Evolutionary conservation across 30 jellyfish, hydroid and myxozoan genomes (phyloP).

Genomic region (Hydractinia echinata): DNA sequence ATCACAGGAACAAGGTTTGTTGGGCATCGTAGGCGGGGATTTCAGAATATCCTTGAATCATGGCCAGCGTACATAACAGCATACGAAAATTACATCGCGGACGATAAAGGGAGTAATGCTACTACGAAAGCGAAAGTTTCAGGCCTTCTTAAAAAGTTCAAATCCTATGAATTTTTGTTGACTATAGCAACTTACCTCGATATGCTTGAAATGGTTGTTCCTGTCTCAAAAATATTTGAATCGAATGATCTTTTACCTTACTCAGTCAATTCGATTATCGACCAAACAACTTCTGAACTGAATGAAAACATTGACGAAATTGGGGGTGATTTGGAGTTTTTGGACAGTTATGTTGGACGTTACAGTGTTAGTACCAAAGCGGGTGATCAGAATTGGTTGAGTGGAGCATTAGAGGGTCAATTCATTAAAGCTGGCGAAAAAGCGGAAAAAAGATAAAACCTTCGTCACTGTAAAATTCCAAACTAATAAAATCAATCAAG

Average conservation of each 20-base stretch:
- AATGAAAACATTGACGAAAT: slow-evolving; percentile 21
- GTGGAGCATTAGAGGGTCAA: slow-evolving; percentile 1
- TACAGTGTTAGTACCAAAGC: not conserved
- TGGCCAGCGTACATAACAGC: slow-evolving; percentile 53
- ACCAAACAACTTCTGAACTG: slow-evolving; percentile 14
- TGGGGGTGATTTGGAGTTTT: slow-evolving; percentile 14
- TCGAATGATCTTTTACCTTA: slow-evolving; percentile 40
- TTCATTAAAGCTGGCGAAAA: slow-evolving; percentile 37
- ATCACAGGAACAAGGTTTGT: slow-evolving; percentile 39
- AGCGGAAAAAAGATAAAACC: slow-evolving; percentile 20
- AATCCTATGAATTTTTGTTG: no score
- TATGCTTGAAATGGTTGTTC: slow-evolving; percentile 39
- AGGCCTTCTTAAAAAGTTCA: no score
- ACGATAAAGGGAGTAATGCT: slow-evolving; percentile 35
- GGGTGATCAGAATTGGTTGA: no score
- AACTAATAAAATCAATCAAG: slow-evolving; percentile 15
- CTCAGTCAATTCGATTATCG: slow-evolving; percentile 28
- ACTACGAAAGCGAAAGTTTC: not conserved
- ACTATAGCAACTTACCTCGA: slow-evolving; percentile 18
- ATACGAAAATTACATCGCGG: slow-evolving; percentile 38
- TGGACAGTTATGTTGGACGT: slow-evolving; percentile 2
- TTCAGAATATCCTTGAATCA: slow-evolving; percentile 32
- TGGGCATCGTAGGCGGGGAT: slow-evolving; percentile 43
- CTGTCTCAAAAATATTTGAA: slow-evolving; percentile 37
- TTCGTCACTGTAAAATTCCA: slow-evolving; percentile 23